Conservation (phyloP, 2,888 invertebrate genomes). For the Seira sanloemensis region DNA sequence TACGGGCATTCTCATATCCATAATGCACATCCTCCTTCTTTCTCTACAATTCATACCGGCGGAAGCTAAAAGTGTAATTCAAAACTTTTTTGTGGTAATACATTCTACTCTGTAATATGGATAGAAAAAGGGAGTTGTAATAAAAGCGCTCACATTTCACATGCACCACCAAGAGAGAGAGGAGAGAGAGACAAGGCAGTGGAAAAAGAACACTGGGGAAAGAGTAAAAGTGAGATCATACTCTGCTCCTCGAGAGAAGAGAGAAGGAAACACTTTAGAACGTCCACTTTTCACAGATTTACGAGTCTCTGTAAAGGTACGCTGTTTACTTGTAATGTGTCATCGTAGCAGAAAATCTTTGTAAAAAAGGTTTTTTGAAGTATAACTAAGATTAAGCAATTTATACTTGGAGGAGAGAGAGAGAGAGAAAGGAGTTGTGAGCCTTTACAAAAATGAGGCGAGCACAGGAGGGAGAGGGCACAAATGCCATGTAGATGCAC, state of each 20-base stretch:
- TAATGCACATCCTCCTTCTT: conserved; percentile 23
- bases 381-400: conserved; percentile 62
- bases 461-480: neutral
- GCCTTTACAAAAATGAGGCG: neutral
- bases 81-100: conserved; percentile 45
- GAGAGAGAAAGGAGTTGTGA: neutral
- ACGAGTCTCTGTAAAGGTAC: conserved; percentile 55
- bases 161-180: conserved; percentile 1
- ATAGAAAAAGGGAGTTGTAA: conserved; percentile 45
- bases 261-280: conserved; percentile 41
- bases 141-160: conserved; percentile 54
- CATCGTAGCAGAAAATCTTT: conserved; percentile 49
- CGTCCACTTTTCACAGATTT: conserved; percentile 62
- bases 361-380: conserved; percentile 51
- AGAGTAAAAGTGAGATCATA: conserved; percentile 28
- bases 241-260: conserved; percentile 12
- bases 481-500: neutral
- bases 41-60: conserved; percentile 28
- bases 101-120: conserved; percentile 5
- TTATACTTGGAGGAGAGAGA: conserved; percentile 27
- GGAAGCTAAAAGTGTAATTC: conserved; percentile 46
- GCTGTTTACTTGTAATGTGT: conserved; percentile 49
- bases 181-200: neutral
- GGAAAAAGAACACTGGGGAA: neutral
- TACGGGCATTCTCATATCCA: conserved; percentile 10